Base-by-base conservation (phyloP, 1,140 invertebrate species). In the Papilio polyxenes region DNA sequence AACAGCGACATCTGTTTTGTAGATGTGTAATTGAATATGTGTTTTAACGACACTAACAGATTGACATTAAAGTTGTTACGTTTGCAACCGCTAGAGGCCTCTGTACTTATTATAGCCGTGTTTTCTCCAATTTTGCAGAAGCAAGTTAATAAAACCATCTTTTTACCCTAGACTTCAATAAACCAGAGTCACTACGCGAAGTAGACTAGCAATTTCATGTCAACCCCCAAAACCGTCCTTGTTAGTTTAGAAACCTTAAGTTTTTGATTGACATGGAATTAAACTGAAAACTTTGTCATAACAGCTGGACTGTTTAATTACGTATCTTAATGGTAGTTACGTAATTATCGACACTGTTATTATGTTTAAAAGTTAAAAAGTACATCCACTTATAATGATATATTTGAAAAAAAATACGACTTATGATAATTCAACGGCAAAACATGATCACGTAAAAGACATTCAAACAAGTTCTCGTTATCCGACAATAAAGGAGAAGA, bases 401-500 rank as follows among this genome's bases (percentile, higher is more conserved):
- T 23, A 65, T 65, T 23, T 31, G 23, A 20, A 48, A 20, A 37
- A 37, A 62, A 59, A 69, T 80, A n/a, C 31, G 23, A 75, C 17
- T 75, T n/a, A 44, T 48, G 75, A 62, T 74, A 31, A 75, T 31
- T 49, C 84, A 75, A 81, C 81, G 82, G 62, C 65, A 82, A 65
- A 82, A 74, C 78, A 79, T 56, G 81, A 88, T 88, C 90, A 90
- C 90, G 90, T 90, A 87, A 86, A 80, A 85, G 76, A 83, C 85
- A 85, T 87, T 87, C 86, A 87, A 87, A 88, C 85, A 86, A 87
- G 84, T 91, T 91, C 89, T 87, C 89, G 91, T 93, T 92, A 92
- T 91, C 89, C 88, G 89, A 88, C 91, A 89, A 90, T 91, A 93
- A 93, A 91, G 90, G 86, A 86, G 85, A 85, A 85, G 84, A 84